Conservation (phyloP, 2,113 vertebrate species). For the Odocoileus hemionus region DNA sequence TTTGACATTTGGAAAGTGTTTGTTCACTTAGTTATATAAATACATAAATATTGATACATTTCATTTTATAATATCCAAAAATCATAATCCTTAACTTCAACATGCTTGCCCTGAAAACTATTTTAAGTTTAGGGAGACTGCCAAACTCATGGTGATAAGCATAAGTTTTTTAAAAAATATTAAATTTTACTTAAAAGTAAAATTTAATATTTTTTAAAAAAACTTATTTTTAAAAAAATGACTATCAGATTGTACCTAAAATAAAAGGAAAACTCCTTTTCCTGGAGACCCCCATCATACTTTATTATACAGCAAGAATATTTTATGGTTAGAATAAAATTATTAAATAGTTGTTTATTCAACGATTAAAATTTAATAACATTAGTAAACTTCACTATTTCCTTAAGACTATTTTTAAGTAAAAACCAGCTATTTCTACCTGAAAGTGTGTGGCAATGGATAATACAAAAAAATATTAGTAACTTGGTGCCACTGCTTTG, state of each 20-base stretch:
- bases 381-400: background rate
- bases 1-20: background rate
- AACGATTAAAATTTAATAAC: background rate
- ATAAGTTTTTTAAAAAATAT: background rate
- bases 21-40: background rate
- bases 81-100: background rate
- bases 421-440: background rate
- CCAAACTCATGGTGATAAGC: background rate
- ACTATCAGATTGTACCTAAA: background rate
- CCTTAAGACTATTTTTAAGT: background rate
- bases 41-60: background rate
- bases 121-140: background rate
- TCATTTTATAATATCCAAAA: background rate
- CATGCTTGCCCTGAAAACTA: background rate
- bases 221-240: background rate
- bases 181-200: background rate
- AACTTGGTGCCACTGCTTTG: background rate
- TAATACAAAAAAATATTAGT: background rate
- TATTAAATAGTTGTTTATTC: background rate
- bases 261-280: background rate
- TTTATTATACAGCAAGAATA: background rate
- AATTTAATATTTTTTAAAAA: too few species aligned
- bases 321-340: background rate
- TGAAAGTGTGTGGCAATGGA: background rate
- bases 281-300: background rate